Conservation (phyloP, 2,797 vertebrate species). For the Pseudochirops corinnae region DNA sequence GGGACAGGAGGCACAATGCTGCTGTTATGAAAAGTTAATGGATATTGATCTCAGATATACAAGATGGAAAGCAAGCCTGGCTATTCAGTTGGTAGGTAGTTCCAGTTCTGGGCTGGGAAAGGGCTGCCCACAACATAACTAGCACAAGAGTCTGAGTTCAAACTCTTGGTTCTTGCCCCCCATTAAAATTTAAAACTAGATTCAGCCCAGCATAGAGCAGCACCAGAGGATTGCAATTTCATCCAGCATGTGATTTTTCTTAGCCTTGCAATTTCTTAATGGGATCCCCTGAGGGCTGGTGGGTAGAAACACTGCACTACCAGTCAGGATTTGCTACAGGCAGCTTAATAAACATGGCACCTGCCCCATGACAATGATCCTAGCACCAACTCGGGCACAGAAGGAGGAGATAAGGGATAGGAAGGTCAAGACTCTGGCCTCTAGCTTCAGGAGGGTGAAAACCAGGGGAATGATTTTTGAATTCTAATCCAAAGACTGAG, state of each 20-base stretch:
- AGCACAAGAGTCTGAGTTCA: slow-evolving; percentile 36
- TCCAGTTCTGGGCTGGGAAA: slow-evolving; percentile 47
- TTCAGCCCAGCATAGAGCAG: slow-evolving; percentile 62
- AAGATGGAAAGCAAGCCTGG: slow-evolving; percentile 12
- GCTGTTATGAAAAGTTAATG: slow-evolving; percentile 19
- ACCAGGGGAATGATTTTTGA: slow-evolving; percentile 49
- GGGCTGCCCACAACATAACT: not conserved
- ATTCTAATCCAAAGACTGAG: slow-evolving; percentile 76
- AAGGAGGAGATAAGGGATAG: slow-evolving; percentile 74
- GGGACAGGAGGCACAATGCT: not conserved
- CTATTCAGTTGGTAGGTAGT: not conserved
- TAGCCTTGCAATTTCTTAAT: slow-evolving; percentile 78
- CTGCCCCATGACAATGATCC: slow-evolving; percentile 73
- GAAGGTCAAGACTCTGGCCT: slow-evolving; percentile 54
- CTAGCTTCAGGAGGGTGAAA: slow-evolving; percentile 36
- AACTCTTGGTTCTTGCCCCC: slow-evolving; percentile 55
- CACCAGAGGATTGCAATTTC: slow-evolving; percentile 78
- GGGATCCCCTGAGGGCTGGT: slow-evolving; percentile 78
- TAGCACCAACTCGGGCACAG: slow-evolving; percentile 74
- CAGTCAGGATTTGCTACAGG: slow-evolving; percentile 75
- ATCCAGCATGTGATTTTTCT: slow-evolving; percentile 80
- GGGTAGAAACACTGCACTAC: slow-evolving; percentile 72
- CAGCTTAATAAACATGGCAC: slow-evolving; percentile 70
- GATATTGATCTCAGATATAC: slow-evolving; percentile 39
- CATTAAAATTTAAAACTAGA: slow-evolving; percentile 78